phyloP scores from a whole-genome alignment of 2,113 vertebrate species.

The Thunnus thynnus region DNA sequence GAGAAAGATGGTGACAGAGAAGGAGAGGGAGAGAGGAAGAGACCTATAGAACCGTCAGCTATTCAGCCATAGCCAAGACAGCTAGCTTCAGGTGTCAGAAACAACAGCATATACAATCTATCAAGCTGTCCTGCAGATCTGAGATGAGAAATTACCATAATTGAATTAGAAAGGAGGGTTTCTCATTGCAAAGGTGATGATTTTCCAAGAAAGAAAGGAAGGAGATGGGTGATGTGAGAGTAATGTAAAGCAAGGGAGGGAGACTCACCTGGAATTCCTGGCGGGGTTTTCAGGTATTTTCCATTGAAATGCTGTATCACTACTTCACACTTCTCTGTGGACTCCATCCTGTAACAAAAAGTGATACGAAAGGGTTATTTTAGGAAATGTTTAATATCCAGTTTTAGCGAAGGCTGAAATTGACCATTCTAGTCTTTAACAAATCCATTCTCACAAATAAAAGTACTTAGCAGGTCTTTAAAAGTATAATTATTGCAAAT shows the following conservation, averaged over 20 bases:
- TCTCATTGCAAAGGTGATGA: conserved; percentile 38
- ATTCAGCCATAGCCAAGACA: conserved; percentile 41
- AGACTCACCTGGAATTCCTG: conserved; percentile 82
- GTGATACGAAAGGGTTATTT: conserved; percentile 2
- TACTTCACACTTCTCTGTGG: conserved; percentile 83
- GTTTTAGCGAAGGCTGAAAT: neutral
- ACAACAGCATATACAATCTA: conserved; percentile 63
- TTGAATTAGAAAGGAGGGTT: conserved; percentile 61
- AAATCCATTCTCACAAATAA: neutral
- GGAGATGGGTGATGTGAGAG: conserved; percentile 9
- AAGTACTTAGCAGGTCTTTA: neutral
- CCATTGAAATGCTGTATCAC: conserved; percentile 85
- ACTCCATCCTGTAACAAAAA: conserved; percentile 79
- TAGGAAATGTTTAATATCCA: neutral
- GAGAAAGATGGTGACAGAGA: conserved; percentile 35
- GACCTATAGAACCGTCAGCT: conserved; percentile 48
- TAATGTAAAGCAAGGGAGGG: conserved; percentile 34
- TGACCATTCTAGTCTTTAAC: neutral
- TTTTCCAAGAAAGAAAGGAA: conserved; percentile 39
- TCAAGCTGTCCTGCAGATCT: conserved; percentile 57
- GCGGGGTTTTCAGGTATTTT: conserved; percentile 84
- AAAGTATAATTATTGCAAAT: too few species aligned
- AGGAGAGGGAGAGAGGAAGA: conserved; percentile 14
- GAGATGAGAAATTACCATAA: conserved; percentile 66
- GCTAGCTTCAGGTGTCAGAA: conserved; percentile 71